Base-by-base conservation (phyloP, 2,797 vertebrate species). In the Sebastes diaconus region DNA sequence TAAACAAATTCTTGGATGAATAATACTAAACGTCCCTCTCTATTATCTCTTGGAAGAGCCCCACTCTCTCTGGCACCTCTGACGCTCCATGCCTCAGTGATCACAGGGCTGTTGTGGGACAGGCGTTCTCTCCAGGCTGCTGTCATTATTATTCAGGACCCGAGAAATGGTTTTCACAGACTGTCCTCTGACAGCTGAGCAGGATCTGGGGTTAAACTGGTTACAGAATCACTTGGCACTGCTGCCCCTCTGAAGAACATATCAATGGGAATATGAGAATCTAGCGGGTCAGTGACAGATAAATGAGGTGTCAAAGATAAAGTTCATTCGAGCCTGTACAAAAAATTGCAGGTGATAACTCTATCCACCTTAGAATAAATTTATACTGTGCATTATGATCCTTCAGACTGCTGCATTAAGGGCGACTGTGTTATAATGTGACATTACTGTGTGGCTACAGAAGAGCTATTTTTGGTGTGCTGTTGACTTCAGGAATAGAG, bases 101-200 rank as follows among this genome's bases (percentile, higher is more conserved):
- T 81, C 76, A 77, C 64, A 58, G 54, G 77, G 60, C 67, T 80
- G 78, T 52, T 84, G 80, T 69, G 79, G 75, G 83, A 80, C 16
- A 20, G 80, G 69, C 78, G 13, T 81, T 86, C 68, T 87, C 84
- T 79, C 67, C 67, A 46, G 64, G 61, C 87, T 73, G 72, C 84
- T 67, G 86, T 77, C 88, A 61, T 82, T 80, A 74, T 82, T 81
- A 86, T 88, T 85, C 84, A 88, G 75, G 77, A 80, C 61, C 59
- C 10, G 3, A 25, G 65, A 73, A 84, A 67, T 70, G 13, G 27
- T 78, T 88, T 77, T 64, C 57, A 80, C 63, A 68, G 64, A 75
- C 55, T 20, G 66, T 78, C 54, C 60, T 57, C 30, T 75, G 76
- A 79, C 83, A 83, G 85, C 87, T 74, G 77, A 85, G 84, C 68